These are phyloP conservation scores for Ectemnius lituratus DNA, from an alignment of 2,888 invertebrate genomes.

Conservation along the genomic window DNA sequence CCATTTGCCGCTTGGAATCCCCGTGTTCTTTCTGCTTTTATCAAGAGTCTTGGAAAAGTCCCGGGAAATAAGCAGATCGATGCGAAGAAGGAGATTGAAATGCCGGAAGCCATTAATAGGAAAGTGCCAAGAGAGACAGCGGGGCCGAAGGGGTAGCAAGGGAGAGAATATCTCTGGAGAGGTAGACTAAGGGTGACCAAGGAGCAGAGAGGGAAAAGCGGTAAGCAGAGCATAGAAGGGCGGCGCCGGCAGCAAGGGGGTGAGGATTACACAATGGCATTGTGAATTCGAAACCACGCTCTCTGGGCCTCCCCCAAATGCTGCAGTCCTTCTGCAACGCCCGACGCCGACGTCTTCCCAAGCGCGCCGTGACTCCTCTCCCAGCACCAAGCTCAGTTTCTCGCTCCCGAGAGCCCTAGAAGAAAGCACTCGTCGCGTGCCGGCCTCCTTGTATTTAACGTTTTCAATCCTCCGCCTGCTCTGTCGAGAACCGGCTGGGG, in stretches of 20 bases:
- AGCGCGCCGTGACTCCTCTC: neutral
- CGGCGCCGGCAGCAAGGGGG: constrained; percentile 41
- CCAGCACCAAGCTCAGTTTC: no score
- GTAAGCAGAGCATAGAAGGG: neutral
- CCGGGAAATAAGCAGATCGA: neutral
- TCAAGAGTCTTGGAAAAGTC: neutral
- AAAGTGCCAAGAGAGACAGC: constrained; percentile 23
- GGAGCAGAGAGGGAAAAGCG: neutral
- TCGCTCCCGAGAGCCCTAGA: constrained; percentile 23
- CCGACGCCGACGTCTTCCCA: constrained; percentile 6
- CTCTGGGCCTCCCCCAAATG: constrained; percentile 16
- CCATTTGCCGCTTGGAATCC: neutral
- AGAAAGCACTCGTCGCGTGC: constrained; percentile 44
- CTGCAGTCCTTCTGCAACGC: constrained; percentile 21
- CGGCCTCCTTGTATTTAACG: constrained; percentile 48
- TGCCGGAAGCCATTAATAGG: constrained; percentile 73
- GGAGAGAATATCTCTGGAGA: neutral
- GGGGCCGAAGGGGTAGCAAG: constrained; percentile 4
- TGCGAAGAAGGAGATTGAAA: constrained; percentile 69
- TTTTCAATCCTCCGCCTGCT: constrained; percentile 42
- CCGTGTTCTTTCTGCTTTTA: neutral
- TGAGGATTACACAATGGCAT: constrained; percentile 68
- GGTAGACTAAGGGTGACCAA: neutral
- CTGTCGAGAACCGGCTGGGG: no score
- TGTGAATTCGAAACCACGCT: constrained; percentile 60